Evolutionary conservation across 2,113 vertebrate genomes (phyloP).

Genomic region (Vulpes lagopus): DNA sequence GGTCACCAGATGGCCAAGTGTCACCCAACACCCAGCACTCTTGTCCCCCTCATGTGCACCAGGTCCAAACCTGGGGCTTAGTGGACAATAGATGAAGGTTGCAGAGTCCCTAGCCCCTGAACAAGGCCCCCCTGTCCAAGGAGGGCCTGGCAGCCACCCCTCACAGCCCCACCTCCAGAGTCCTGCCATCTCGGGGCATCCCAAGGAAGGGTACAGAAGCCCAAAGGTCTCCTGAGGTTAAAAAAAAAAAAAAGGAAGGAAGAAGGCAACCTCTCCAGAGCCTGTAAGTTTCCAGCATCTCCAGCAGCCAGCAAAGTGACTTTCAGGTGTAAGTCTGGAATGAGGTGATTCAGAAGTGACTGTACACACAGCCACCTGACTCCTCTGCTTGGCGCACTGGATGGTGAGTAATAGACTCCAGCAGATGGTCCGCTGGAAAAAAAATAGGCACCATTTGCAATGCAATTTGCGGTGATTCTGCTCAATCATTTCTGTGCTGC

Average conservation of each 20-base stretch:
- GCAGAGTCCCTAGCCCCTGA: rapidly evolving
- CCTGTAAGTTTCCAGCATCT: background rate
- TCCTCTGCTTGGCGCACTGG: rapidly evolving
- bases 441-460: background rate
- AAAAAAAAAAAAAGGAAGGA: background rate
- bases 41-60: rapidly evolving
- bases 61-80: rapidly evolving
- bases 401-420: background rate
- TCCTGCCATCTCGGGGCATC: rapidly evolving
- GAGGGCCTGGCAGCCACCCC: rapidly evolving
- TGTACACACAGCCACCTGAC: background rate
- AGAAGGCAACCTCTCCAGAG: background rate
- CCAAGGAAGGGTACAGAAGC: rapidly evolving
- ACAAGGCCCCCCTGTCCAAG: background rate
- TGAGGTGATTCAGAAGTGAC: background rate
- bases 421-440: background rate
- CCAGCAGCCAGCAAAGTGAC: background rate
- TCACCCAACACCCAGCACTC: rapidly evolving
- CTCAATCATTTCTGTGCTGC: background rate
- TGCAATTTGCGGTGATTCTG: background rate
- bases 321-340: background rate
- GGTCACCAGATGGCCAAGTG: background rate
- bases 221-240: background rate
- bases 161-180: rapidly evolving
- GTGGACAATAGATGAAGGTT: rapidly evolving